Evolutionary conservation across 1,140 invertebrate species (phyloP).

Genomic region (Laupala kohalensis): DNA sequence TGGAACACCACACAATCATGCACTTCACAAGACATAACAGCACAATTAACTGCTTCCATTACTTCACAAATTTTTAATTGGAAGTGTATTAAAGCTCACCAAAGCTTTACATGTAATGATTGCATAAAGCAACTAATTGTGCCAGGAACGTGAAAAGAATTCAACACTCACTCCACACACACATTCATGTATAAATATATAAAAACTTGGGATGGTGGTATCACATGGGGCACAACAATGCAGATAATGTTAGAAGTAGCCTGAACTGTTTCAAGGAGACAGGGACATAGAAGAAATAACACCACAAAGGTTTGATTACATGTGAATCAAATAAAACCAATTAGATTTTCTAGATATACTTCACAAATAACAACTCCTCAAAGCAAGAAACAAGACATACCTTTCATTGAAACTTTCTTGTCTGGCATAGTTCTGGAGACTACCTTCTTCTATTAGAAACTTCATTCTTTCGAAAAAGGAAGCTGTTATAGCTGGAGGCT

Average conservation of each 20-base stretch:
- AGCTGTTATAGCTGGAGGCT: conserved; percentile 87
- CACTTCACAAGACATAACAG: neutral
- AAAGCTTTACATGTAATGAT: neutral
- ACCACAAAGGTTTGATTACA: neutral
- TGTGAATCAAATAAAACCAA: neutral
- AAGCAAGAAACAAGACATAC: conserved; percentile 46
- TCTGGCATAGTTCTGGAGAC: conserved; percentile 90
- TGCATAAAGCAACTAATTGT: neutral
- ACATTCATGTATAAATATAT: conserved; percentile 8
- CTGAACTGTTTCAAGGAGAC: conserved; percentile 23
- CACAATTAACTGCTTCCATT: neutral
- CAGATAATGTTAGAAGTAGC: conserved; percentile 22
- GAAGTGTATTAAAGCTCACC: neutral
- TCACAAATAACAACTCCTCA: neutral
- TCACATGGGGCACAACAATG: conserved; percentile 67
- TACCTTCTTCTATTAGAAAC: conserved; percentile 94
- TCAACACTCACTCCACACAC: neutral
- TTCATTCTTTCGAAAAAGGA: conserved; percentile 97
- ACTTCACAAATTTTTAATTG: neutral
- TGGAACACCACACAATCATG: neutral
- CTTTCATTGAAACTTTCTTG: conserved; percentile 93
- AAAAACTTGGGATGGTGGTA: conserved; percentile 32
- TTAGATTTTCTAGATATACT: neutral
- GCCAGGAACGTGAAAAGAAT: neutral
- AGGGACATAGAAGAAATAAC: conserved; percentile 4